Evolutionary conservation across 23 tunicate genomes (phyloP).

Genomic region (Botrylloides violaceus): DNA sequence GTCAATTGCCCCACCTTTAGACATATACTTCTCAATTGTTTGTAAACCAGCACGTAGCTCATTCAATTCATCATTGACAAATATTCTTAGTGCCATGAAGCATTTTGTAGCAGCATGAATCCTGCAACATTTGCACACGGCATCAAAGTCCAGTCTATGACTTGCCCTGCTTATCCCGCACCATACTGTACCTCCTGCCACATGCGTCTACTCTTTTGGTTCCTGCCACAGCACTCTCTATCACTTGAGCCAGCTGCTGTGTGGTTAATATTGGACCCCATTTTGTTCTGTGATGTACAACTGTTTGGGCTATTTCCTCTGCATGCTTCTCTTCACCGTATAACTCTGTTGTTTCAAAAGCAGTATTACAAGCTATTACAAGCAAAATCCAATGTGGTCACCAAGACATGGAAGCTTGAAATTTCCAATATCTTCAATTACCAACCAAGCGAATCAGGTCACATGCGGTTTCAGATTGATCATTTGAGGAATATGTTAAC

Average conservation of each 20-base stretch:
- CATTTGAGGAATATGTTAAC: too few species aligned
- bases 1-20: background rate
- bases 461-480: too few species aligned
- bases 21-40: conserved; percentile 46
- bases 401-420: too few species aligned
- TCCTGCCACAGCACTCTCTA: conserved; percentile 29
- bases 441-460: too few species aligned
- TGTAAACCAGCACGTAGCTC: conserved; percentile 44
- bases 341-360: conserved; percentile 23
- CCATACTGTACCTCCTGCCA: conserved; percentile 40
- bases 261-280: conserved; percentile 40
- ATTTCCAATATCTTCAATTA: too few species aligned
- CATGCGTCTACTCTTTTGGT: conserved; percentile 33
- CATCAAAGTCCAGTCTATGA: too few species aligned
- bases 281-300: conserved; percentile 42
- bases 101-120: conserved; percentile 76
- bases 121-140: conserved; percentile 16
- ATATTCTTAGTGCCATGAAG: conserved; percentile 82
- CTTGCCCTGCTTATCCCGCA: too few species aligned
- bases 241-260: conserved; percentile 36
- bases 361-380: too few species aligned
- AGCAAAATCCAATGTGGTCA: too few species aligned
- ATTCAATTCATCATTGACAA: conserved; percentile 83
- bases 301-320: conserved; percentile 30
- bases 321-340: conserved; percentile 72